phyloP scores from a whole-genome alignment of 2,113 vertebrate species.

The Urocolius indicus region DNA sequence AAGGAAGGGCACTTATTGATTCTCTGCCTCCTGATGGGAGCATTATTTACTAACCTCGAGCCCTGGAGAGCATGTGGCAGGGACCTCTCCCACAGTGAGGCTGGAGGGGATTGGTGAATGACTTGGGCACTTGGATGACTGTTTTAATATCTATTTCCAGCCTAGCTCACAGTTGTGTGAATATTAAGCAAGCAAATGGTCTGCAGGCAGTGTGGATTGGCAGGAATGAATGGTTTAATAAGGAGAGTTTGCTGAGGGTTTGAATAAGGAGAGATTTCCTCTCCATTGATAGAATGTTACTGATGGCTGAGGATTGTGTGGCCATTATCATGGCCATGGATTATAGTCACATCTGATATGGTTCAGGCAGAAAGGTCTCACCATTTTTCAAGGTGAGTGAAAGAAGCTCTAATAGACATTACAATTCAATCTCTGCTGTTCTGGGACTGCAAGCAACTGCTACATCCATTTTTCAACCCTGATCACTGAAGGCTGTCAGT shows the following conservation, averaged over 20 bases:
- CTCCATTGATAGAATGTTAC: neutral
- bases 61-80: rapidly evolving
- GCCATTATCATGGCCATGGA: too few relatives aligned
- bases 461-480: too few relatives aligned
- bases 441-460: too few relatives aligned
- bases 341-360: too few relatives aligned
- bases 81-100: neutral
- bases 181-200: neutral
- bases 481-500: too few relatives aligned
- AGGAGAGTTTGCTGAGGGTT: neutral
- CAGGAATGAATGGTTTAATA: neutral
- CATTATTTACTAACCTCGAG: neutral
- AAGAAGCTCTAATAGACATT: too few relatives aligned
- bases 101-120: neutral
- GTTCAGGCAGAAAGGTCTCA: too few relatives aligned
- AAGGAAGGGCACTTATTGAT: neutral
- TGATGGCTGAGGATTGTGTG: too few relatives aligned
- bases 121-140: too few relatives aligned
- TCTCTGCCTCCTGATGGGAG: neutral
- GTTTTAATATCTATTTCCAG: neutral
- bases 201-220: neutral
- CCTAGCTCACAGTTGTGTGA: neutral
- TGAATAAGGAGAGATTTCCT: neutral
- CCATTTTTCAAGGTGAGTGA: too few relatives aligned
- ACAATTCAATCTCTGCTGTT: too few relatives aligned